These are phyloP conservation scores for Nerophis lumbriciformis DNA, from an alignment of 2,113 vertebrate species.

Conservation along the genomic window DNA sequence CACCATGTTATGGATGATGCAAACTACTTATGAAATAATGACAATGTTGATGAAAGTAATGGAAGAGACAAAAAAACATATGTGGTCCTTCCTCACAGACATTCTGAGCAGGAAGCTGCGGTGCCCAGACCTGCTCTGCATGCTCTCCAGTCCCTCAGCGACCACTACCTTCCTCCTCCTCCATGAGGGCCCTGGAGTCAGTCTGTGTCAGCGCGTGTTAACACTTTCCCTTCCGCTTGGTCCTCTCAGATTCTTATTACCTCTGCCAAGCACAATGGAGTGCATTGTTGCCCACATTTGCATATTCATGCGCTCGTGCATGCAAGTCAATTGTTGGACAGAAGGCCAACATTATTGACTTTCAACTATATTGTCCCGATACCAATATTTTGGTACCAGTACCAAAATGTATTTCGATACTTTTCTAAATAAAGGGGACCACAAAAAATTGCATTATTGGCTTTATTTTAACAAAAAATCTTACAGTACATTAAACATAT, in stretches of 20 bases:
- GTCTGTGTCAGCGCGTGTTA: slow-evolving; percentile 41
- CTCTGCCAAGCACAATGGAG: not conserved
- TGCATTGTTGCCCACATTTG: not conserved
- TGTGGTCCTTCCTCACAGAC: slow-evolving; percentile 66
- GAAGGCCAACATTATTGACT: no score
- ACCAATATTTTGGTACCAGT: no score
- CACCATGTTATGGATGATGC: not conserved
- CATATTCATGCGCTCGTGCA: no score
- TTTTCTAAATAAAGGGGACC: no score
- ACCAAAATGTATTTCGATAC: no score
- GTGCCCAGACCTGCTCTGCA: slow-evolving; percentile 39
- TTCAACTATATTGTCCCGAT: no score
- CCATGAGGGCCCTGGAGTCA: slow-evolving; percentile 30
- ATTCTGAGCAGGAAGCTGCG: slow-evolving; percentile 69
- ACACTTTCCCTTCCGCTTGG: slow-evolving; percentile 43
- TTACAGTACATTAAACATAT: no score
- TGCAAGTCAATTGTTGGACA: no score
- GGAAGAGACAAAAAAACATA: slow-evolving; percentile 21
- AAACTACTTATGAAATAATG: not conserved
- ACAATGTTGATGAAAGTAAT: slow-evolving; percentile 20
- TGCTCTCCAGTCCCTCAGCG: slow-evolving; percentile 20
- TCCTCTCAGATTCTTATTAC: not conserved
- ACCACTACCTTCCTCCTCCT: slow-evolving; percentile 11
- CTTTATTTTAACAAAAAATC: no score
- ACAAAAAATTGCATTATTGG: no score